Evolutionary conservation across 1,140 invertebrate genomes (phyloP).

Genomic region (Eupristina koningsbergeri): DNA sequence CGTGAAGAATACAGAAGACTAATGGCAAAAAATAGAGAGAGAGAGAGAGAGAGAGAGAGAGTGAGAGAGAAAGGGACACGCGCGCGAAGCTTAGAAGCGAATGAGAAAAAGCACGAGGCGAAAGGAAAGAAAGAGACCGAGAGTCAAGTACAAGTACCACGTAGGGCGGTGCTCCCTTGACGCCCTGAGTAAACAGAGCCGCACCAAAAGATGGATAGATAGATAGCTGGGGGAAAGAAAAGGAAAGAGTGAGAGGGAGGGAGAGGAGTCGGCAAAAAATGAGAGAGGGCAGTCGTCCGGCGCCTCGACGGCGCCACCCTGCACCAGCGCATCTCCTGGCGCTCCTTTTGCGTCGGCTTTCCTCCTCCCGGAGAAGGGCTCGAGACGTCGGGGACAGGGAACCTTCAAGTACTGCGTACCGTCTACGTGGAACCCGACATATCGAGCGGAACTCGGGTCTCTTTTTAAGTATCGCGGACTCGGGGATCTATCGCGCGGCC

Average conservation of each 20-base stretch:
- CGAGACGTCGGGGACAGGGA: too few relatives aligned
- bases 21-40: too few relatives aligned
- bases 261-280: constrained; percentile 16
- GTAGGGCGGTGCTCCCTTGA: constrained; percentile 20
- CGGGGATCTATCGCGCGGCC: not conserved
- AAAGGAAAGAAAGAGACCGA: not conserved
- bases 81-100: not conserved
- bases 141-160: constrained; percentile 18
- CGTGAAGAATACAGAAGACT: not conserved
- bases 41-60: too few relatives aligned
- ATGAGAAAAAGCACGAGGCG: not conserved
- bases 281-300: constrained; percentile 34
- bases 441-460: constrained; percentile 46
- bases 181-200: constrained; percentile 40
- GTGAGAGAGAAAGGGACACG: not conserved
- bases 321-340: not conserved
- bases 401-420: too few relatives aligned
- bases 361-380: constrained; percentile 35
- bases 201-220: not conserved
- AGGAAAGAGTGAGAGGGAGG: too few relatives aligned
- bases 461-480: constrained; percentile 14
- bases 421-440: constrained; percentile 46
- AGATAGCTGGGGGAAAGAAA: not conserved
- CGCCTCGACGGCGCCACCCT: constrained; percentile 49
- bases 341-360: constrained; percentile 34